These are phyloP conservation scores for Chamaetylas fuelleborni DNA, from an alignment of 2,113 vertebrate species.

Conservation along the genomic window DNA sequence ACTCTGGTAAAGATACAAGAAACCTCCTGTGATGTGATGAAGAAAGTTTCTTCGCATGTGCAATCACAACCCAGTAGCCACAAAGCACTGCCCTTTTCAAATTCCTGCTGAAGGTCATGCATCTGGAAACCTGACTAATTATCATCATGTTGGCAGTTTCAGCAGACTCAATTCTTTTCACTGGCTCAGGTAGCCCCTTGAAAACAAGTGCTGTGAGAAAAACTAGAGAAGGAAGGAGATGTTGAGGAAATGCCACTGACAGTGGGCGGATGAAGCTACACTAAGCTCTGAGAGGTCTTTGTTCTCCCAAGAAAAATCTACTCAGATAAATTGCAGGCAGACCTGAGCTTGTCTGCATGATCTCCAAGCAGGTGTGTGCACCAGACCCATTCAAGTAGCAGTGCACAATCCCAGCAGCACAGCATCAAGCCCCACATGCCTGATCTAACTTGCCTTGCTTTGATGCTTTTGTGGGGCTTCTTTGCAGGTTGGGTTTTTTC, in stretches of 20 bases:
- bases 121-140: neutral
- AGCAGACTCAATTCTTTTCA: neutral
- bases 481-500: neutral
- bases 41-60: neutral
- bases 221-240: neutral
- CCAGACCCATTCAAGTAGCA: neutral
- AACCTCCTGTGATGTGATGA: neutral
- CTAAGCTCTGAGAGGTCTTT: neutral
- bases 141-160: neutral
- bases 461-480: neutral
- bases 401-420: neutral
- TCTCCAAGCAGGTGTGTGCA: neutral
- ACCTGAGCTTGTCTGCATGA: neutral
- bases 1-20: neutral
- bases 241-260: neutral
- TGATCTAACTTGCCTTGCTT: neutral
- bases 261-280: neutral
- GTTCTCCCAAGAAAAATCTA: neutral
- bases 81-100: neutral
- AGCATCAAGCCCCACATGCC: neutral
- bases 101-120: neutral
- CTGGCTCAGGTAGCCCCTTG: neutral
- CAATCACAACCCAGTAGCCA: neutral
- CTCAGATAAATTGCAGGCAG: neutral
- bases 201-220: neutral